These are phyloP conservation scores for Alaudala cheleensis DNA, from an alignment of 2,113 vertebrate genomes.

Conservation along the genomic window DNA sequence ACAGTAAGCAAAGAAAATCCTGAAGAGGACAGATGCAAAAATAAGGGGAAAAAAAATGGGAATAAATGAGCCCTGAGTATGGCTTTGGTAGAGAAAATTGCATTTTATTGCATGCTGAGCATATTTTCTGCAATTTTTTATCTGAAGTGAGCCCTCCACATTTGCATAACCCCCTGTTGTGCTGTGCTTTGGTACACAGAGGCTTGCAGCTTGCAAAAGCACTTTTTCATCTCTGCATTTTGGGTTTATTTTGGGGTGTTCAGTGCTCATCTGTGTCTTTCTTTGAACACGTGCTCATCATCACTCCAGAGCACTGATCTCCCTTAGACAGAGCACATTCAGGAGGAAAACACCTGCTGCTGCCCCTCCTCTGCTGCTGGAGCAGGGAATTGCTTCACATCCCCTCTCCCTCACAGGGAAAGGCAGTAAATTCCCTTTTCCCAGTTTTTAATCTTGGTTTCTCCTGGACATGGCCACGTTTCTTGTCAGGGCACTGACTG, in stretches of 20 bases:
- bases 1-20: background rate
- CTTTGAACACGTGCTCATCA: background rate
- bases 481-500: background rate
- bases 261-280: background rate
- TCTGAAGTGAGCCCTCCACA: background rate
- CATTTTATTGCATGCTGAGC: background rate
- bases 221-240: background rate
- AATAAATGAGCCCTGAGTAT: background rate
- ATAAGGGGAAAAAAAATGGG: background rate
- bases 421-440: background rate
- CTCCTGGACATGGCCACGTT: background rate
- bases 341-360: background rate
- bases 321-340: background rate
- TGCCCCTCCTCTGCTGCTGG: background rate
- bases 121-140: background rate
- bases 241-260: background rate
- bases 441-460: background rate
- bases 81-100: constrained; percentile 2
- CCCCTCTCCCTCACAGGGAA: background rate
- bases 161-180: background rate
- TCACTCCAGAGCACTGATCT: background rate
- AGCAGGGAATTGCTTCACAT: background rate
- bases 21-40: background rate
- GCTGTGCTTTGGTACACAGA: background rate
- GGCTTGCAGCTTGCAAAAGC: background rate